Percentiles rank a stretch among this genome's conserved stretches.
Conservation (phyloP, 2,797 vertebrate species). For the Gymnocypris eckloni region DNA sequence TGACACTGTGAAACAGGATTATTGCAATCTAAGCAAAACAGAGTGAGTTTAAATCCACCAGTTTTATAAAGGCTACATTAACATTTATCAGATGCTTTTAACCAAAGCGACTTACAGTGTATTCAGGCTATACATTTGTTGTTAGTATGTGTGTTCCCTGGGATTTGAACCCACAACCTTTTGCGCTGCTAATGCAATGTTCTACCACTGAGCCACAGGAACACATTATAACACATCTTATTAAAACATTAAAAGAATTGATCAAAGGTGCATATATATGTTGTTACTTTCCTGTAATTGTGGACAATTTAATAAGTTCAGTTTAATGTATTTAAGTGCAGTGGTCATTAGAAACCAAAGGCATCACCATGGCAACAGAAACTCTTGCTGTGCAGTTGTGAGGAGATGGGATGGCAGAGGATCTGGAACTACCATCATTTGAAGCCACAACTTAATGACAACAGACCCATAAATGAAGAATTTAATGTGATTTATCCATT, state of each 20-base stretch:
- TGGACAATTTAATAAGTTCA: constrained; percentile 30
- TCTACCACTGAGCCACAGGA: too few species aligned
- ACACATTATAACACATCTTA: not conserved
- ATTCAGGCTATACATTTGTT: too few species aligned
- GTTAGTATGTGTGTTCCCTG: too few species aligned
- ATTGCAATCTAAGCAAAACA: constrained; percentile 2
- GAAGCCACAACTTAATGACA: constrained; percentile 13
- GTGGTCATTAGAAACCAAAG: constrained; percentile 48
- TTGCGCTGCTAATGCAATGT: too few species aligned
- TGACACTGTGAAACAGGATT: not conserved
- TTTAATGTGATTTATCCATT: constrained; percentile 20
- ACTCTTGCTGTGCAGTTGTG: constrained; percentile 55
- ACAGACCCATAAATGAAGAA: constrained; percentile 46
- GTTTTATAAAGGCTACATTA: not conserved
- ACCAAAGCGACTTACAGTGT: too few species aligned
- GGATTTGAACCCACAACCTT: too few species aligned
- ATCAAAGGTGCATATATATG: not conserved
- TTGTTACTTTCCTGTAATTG: constrained; percentile 16
- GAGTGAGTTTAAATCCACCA: not conserved
- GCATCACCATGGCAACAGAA: constrained; percentile 61
- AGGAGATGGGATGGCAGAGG: constrained; percentile 54
- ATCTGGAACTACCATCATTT: constrained; percentile 37
- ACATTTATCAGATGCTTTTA: too few species aligned
- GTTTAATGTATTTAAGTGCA: constrained; percentile 47
- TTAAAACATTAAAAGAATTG: not conserved